These are phyloP conservation scores for Betta splendens DNA, from an alignment of 2,797 vertebrate genomes.

Conservation along the genomic window DNA sequence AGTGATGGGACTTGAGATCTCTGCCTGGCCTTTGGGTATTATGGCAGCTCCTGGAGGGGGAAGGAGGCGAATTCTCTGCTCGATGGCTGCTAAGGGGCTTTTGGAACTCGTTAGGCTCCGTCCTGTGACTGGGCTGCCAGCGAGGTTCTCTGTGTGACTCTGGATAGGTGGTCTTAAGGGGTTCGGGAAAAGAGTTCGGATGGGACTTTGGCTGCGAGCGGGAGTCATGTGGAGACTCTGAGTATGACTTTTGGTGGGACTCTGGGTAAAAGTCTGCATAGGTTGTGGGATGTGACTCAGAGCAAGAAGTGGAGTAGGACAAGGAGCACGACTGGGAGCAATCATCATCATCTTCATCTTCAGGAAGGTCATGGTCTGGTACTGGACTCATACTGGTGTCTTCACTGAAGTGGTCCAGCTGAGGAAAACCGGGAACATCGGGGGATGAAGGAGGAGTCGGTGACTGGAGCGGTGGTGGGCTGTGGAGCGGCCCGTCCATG, in stretches of 20 bases:
- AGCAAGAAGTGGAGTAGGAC: conserved; percentile 55
- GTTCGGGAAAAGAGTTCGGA: conserved; percentile 66
- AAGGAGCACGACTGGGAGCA: conserved; percentile 64
- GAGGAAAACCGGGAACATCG: conserved; percentile 66
- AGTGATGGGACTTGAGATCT: conserved; percentile 29
- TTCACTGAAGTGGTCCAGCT: conserved; percentile 67
- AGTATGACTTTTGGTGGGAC: conserved; percentile 70
- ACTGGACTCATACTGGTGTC: conserved; percentile 67
- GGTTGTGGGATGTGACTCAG: conserved; percentile 88
- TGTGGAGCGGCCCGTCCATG: conserved; percentile 79
- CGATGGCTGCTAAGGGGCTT: conserved; percentile 67
- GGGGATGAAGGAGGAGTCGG: conserved; percentile 76
- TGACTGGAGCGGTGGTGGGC: conserved; percentile 72
- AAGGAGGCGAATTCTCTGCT: conserved; percentile 80
- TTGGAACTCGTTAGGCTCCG: conserved; percentile 39
- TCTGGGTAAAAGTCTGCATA: conserved; percentile 84
- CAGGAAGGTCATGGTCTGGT: conserved; percentile 65
- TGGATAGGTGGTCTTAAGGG: conserved; percentile 61
- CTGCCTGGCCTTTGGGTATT: conserved; percentile 46
- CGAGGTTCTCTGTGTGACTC: conserved; percentile 54
- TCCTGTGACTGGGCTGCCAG: conserved; percentile 30
- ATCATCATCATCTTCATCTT: conserved; percentile 67
- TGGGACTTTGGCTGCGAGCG: conserved; percentile 62
- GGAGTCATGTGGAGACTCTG: conserved; percentile 38
- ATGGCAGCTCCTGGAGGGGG: conserved; percentile 74